Conservation (phyloP, 37 sponge, comb jelly and placozoan species). For the Aplysina aerophoba region DNA sequence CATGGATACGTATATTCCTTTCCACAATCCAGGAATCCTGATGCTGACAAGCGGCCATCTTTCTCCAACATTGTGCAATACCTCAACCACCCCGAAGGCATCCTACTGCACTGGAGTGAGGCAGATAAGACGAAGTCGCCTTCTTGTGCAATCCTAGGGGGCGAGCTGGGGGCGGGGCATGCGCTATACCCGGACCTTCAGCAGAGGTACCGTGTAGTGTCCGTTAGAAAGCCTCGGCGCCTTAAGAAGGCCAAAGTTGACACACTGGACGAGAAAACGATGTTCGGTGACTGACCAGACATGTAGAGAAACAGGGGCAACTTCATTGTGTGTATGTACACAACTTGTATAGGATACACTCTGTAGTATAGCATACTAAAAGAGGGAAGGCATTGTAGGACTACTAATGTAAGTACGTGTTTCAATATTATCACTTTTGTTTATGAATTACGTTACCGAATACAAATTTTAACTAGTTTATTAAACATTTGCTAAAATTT, state of each 20-base stretch:
- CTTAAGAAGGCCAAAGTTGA: too few relatives aligned
- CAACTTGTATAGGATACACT: too few relatives aligned
- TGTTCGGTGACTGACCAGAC: background rate
- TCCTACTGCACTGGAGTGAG: background rate
- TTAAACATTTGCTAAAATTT: too few relatives aligned
- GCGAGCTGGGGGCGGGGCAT: background rate
- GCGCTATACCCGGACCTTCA: slow-evolving; percentile 14
- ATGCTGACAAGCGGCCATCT: background rate
- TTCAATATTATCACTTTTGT: too few relatives aligned
- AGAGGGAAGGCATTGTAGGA: too few relatives aligned
- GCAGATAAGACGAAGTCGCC: background rate
- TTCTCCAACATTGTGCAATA: background rate
- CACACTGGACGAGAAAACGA: too few relatives aligned
- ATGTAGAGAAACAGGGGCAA: background rate
- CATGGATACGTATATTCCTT: background rate
- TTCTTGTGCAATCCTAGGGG: background rate
- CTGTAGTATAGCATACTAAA: too few relatives aligned
- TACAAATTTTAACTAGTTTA: too few relatives aligned
- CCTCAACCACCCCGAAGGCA: background rate
- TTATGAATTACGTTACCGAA: too few relatives aligned
- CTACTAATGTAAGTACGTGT: too few relatives aligned
- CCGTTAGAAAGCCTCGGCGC: too few relatives aligned
- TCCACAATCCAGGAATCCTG: slow-evolving; percentile 14
- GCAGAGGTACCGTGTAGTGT: background rate
- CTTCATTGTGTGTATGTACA: too few relatives aligned